These are phyloP conservation scores for Clivina fossor DNA, from an alignment of 2,888 invertebrate species.

Conservation along the genomic window DNA sequence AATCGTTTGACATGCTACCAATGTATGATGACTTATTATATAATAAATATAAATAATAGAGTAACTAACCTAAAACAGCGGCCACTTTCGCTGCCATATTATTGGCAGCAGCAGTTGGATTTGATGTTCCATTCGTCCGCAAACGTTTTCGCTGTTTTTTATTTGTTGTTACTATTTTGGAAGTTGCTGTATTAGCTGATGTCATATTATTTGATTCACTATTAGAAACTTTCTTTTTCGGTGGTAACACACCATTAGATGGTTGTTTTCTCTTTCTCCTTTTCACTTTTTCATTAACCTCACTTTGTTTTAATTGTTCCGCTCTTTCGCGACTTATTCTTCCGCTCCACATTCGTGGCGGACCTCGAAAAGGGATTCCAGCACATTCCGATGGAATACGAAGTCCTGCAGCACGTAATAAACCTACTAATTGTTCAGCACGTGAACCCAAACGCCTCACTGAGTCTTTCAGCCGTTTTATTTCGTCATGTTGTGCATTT, in stretches of 20 bases:
- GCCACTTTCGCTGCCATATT: no score
- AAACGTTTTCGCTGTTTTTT: constrained; percentile 9
- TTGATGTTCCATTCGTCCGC: no score
- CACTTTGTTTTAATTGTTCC: constrained; percentile 6
- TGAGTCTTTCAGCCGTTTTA: constrained; percentile 49
- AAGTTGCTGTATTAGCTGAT: constrained; percentile 25
- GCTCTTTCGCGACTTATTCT: constrained; percentile 13
- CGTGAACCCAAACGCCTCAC: constrained; percentile 49
- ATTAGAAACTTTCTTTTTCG: constrained; percentile 18
- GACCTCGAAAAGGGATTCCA: constrained; percentile 43
- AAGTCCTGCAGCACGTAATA: constrained; percentile 52
- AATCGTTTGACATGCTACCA: no score
- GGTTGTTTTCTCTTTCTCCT: constrained; percentile 12
- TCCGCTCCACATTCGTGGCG: constrained; percentile 35
- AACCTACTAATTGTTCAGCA: constrained; percentile 50
- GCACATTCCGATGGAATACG: constrained; percentile 48
- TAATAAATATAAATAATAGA: no score
- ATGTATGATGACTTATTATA: no score
- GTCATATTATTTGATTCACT: not conserved
- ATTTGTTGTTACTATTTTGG: constrained; percentile 9
- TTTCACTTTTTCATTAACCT: constrained; percentile 20
- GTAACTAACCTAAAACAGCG: no score
- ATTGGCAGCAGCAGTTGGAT: no score
- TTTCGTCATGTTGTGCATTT: constrained; percentile 44
- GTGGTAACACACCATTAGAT: constrained; percentile 41